Evolutionary conservation across 64 coral and sea anemone genomes (phyloP), one percentile per base, ranked within the genome.

Genomic region (Trachythela sp.): DNA sequence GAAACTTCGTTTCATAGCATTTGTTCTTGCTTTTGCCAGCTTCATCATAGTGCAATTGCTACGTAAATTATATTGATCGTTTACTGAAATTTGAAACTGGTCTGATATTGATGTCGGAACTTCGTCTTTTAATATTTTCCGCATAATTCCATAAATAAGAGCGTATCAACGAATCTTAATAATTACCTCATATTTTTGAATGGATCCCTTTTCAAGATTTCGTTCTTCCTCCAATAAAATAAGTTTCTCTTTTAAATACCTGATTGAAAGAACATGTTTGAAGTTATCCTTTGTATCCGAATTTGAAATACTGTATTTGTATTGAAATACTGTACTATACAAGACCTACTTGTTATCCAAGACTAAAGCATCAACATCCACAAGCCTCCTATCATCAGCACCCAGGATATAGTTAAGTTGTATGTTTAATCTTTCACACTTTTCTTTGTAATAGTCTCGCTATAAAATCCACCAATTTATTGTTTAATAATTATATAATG

Each of bases 331-430:
- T 27, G 22, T 14, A 39, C 34, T 9, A 11, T 17, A 36, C 22
- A 89, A 10, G 39, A 40, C 41, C 48, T 58, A 98, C 96, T 94
- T 99, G 83, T 99, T 99, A 86, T 93, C 96, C 91, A 99, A 92
- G 13, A 99, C 86, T 48, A 95, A 85, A 24, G 96, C 92, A 87
- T 99, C 96, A 77, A 99, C 89, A 51, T 99, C 96, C 1, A 99
- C 96, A 8, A 99, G 68, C 33, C 96, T 85, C 80, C 89, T 86
- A 54, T 99, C 96, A 92, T 99, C 96, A 89, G 93, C 96, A 36
- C 96, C 93, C 39, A 99, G 91, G 48, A 99, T 99, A 67, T 94
- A 99, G 56, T 99, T 99, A 1, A 99, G 89, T 75, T 99, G 96
- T 52, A 89, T 99, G 36, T 99, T 99, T 43, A 99, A 91, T 20